A percentile compares a stretch with the other conserved stretches of the same genome.
These are phyloP conservation scores for Leucoma salicis DNA, from an alignment of 2,888 invertebrate species.

Conservation along the genomic window DNA sequence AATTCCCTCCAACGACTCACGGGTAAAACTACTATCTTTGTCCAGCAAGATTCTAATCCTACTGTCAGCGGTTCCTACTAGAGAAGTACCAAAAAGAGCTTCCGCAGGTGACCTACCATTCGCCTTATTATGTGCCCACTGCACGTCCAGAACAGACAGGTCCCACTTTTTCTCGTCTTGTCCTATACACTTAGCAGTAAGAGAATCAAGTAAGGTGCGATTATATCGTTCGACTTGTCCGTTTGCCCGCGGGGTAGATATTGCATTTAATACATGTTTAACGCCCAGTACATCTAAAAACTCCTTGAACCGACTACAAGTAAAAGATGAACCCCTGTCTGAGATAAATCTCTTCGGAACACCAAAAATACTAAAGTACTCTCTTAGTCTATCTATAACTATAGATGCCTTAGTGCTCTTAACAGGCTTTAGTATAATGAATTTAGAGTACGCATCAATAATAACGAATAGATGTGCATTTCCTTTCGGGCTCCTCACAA, in stretches of 20 bases:
- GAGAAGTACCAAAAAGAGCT: too few species aligned
- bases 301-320: conserved; percentile 2
- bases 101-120: neutral
- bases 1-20: too few species aligned
- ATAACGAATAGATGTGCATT: conserved; percentile 10
- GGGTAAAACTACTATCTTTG: too few species aligned
- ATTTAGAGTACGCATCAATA: conserved; percentile 12
- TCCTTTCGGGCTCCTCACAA: conserved; percentile 6
- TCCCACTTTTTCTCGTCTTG: conserved; percentile 5
- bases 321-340: conserved; percentile 8
- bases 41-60: too few species aligned
- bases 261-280: conserved; percentile 11
- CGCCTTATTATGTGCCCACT: neutral
- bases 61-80: too few species aligned
- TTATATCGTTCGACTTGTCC: conserved; percentile 6
- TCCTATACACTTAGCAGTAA: neutral
- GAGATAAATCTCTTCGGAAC: conserved; percentile 6
- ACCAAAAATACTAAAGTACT: conserved; percentile 3
- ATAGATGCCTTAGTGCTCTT: conserved; percentile 2
- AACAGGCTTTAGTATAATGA: neutral
- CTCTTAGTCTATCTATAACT: too few species aligned
- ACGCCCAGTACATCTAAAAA: conserved; percentile 3
- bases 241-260: neutral
- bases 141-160: neutral
- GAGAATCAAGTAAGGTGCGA: conserved; percentile 6